Percentiles rank a stretch among this genome's conserved stretches.
Conservation (phyloP, 2,888 invertebrate species). For the Drosophila monieri region DNA sequence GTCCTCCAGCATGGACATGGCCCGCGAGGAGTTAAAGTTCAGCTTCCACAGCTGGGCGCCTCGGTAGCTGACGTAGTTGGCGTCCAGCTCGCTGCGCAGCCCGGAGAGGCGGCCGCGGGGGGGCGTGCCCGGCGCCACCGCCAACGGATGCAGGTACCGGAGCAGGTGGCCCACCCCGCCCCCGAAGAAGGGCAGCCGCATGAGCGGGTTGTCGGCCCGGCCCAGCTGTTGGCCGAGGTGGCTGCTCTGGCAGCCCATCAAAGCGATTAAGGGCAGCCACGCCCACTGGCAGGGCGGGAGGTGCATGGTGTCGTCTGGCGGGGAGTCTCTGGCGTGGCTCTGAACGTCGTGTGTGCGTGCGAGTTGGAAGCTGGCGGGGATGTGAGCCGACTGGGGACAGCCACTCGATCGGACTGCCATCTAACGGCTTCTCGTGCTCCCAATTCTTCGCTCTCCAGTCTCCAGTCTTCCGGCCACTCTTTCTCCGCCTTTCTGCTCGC, state of each 20-base stretch:
- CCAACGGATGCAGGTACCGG: slow-evolving; percentile 68
- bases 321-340: not conserved
- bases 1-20: slow-evolving; percentile 21
- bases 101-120: slow-evolving; percentile 61
- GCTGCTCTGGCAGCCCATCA: not conserved
- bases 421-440: slow-evolving; percentile 35
- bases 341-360: slow-evolving; percentile 10
- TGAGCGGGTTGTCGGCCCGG: slow-evolving; percentile 83
- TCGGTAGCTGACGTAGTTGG: slow-evolving; percentile 79
- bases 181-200: slow-evolving; percentile 75
- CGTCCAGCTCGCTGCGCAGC: slow-evolving; percentile 74
- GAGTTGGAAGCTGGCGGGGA: slow-evolving; percentile 19
- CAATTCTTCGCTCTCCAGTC: no score
- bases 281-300: slow-evolving; percentile 6
- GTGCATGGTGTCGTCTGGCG: not conserved
- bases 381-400: slow-evolving; percentile 17
- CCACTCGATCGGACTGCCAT: not conserved
- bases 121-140: slow-evolving; percentile 26
- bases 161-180: slow-evolving; percentile 74
- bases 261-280: slow-evolving; percentile 4
- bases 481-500: no score
- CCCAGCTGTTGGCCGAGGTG: slow-evolving; percentile 20
- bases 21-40: slow-evolving; percentile 67
- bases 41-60: slow-evolving; percentile 81
- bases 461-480: not conserved